Evolutionary conservation across 2,888 invertebrate species (phyloP), one percentile per base, ranked within the genome.

Genomic region (Coenonympha glycerion): DNA sequence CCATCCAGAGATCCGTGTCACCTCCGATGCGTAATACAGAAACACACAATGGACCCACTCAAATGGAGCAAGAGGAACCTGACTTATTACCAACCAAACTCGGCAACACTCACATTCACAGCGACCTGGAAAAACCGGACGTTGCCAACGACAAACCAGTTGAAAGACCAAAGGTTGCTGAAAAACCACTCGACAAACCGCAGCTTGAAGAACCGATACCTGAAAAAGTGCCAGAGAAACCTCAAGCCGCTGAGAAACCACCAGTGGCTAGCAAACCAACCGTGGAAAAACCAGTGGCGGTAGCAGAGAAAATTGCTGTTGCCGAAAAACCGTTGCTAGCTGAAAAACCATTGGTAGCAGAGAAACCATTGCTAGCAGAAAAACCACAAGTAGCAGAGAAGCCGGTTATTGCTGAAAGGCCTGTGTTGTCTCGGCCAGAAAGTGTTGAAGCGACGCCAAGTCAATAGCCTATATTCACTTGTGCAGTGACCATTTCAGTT

Each of bases 21-120:
- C 85, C 82, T 4, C 71, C 76, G 21, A 77, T 78, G 69, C 68
- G 73, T 8, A 78, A 76, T 21, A 61, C 64, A 21, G 76, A 77
- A 22, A 77, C 73, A 58, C 77, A 75, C 26, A 85, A 86, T 52
- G 84, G 85, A 5, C 86, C 86, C 4, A 58, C 77, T 37, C 76
- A 83, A 70, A 86, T 86, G 84, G 84, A 86, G 54, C 78, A 79
- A 58, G 86, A 85, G 55, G 66, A 70, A 51, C 64, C 79, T n/a
- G 81, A 83, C 45, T 56, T 74, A n/a, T 65, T 86, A 58, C 74
- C 79, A 30, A 72, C 73, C 26, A 79, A 79, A 62, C 53, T 85
- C 47, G 63, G 75, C 13, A 76, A 76, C 52, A 61, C 73, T n/a
- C 79, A 78, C 56, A 79, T 86, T 68, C 73, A 70, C 46, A 65